Evolutionary conservation across 37 sponge, comb jelly and placozoan species (phyloP).

Genomic region (Ianthella basta): DNA sequence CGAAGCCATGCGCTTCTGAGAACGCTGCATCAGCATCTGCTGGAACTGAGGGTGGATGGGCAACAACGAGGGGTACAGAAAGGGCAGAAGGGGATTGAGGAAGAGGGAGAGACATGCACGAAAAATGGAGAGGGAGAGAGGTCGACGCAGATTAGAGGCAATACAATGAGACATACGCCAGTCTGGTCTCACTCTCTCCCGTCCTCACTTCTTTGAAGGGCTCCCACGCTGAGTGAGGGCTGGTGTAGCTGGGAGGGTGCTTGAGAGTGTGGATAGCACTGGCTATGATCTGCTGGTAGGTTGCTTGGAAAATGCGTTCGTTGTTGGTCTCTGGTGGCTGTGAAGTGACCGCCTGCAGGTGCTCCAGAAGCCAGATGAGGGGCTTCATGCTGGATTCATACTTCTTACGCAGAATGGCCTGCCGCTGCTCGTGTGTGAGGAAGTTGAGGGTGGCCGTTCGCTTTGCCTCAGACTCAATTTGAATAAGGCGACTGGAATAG

Average conservation of each 20-base stretch:
- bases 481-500: slow-evolving; percentile 63
- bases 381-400: slow-evolving; percentile 89
- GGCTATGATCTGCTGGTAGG: slow-evolving; percentile 71
- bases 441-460: slow-evolving; percentile 52
- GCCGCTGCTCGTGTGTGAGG: slow-evolving; percentile 64
- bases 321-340: slow-evolving; percentile 92
- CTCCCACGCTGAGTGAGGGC: slow-evolving; percentile 79
- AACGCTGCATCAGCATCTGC: slow-evolving; percentile 83
- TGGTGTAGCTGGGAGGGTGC: slow-evolving; percentile 67
- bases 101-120: background rate
- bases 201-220: slow-evolving; percentile 79
- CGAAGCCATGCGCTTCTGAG: slow-evolving; percentile 85
- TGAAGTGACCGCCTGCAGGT: slow-evolving; percentile 78
- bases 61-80: background rate
- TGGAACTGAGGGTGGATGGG: slow-evolving; percentile 67
- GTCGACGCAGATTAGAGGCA: too few species aligned
- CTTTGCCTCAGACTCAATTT: slow-evolving; percentile 85
- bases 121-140: background rate
- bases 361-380: slow-evolving; percentile 85
- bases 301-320: slow-evolving; percentile 87
- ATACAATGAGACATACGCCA: too few species aligned
- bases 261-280: slow-evolving; percentile 68
- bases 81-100: background rate
- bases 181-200: too few species aligned
- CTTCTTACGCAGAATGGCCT: slow-evolving; percentile 85